Base-by-base conservation (phyloP, 2,888 invertebrate genomes). In the Cactoblastis cactorum region DNA sequence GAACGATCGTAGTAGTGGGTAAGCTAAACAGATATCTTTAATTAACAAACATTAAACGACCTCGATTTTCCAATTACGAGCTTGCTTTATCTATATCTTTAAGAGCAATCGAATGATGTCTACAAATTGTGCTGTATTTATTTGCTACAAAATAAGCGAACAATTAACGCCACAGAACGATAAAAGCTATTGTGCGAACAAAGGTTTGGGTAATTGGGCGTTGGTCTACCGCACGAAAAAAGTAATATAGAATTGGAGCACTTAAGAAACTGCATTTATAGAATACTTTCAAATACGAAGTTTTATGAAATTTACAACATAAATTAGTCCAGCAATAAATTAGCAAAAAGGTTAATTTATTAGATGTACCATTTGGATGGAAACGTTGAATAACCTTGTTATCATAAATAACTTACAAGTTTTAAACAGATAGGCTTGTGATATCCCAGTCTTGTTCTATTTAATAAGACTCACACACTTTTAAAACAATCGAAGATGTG, bases 51-150 rank as follows among this genome's bases (percentile, higher is more conserved):
- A 43, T 17, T 43, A 77, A 73, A 67, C 67, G 78, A 67, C 77
- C 77, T 69, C 76, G 66, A 80, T 80, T 72, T 74, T 69, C 69
- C 69, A 71, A 72, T 65, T 68, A 79, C 75, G 80, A 80, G 75
- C 68, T 61, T 56, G 70, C 69, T 65, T 75, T 80, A 82, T 81
- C 80, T 71, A 74, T 80, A 83, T 81, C 80, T 72, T 58, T 57
- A 54, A 61, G 65, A 70, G 63, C 69, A 66, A 81, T 79, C 79
- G 70, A 71, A 61, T 71, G 74, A 73, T 71, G 72, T 72, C 75
- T 77, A 80, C 80, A 75, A 83, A 83, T 80, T 83, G 77, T 69
- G 65, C 70, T 69, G 72, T 74, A 74, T 77, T 71, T 77, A 74
- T 76, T 77, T 77, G 72, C 69, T 70, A 67, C 71, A 75, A 80